These are phyloP conservation scores for Polydesmus complanatus DNA, from an alignment of 2,888 invertebrate species.

Conservation along the genomic window DNA sequence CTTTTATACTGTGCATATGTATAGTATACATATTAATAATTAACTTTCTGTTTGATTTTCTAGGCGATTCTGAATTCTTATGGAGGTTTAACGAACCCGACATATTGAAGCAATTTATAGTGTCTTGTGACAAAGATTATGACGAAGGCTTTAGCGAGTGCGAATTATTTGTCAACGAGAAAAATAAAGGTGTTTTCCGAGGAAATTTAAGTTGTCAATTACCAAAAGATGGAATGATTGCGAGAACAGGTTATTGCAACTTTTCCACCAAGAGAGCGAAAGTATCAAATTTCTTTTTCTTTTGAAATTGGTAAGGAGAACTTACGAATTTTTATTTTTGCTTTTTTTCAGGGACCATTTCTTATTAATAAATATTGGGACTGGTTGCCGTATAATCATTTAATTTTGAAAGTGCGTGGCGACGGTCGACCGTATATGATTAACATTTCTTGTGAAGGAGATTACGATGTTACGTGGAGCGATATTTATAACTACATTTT, in stretches of 20 bases:
- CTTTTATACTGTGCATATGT: not conserved
- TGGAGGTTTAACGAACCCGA: slow-evolving; percentile 53
- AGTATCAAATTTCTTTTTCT: slow-evolving; percentile 34
- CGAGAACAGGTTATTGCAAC: slow-evolving; percentile 67
- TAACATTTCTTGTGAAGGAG: slow-evolving; percentile 58
- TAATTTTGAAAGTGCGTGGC: slow-evolving; percentile 69
- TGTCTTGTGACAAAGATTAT: slow-evolving; percentile 65
- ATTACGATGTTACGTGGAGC: slow-evolving; percentile 74
- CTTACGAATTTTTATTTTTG: not conserved
- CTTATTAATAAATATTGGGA: slow-evolving; percentile 52
- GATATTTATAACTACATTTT: slow-evolving; percentile 73
- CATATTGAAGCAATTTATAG: slow-evolving; percentile 52
- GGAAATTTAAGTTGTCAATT: slow-evolving; percentile 39
- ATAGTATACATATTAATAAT: slow-evolving; percentile 3
- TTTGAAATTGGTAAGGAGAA: not conserved
- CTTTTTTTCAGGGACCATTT: slow-evolving; percentile 55
- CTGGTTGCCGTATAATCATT: slow-evolving; percentile 61
- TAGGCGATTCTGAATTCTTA: slow-evolving; percentile 55
- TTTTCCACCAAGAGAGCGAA: slow-evolving; percentile 51
- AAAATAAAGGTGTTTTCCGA: slow-evolving; percentile 36
- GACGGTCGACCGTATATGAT: slow-evolving; percentile 85
- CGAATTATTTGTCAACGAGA: slow-evolving; percentile 47
- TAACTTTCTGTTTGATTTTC: no score
- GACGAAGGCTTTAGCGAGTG: slow-evolving; percentile 59
- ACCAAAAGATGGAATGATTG: slow-evolving; percentile 65